These are phyloP conservation scores for Ligdia adustata DNA, from an alignment of 2,888 invertebrate species.

Conservation along the genomic window DNA sequence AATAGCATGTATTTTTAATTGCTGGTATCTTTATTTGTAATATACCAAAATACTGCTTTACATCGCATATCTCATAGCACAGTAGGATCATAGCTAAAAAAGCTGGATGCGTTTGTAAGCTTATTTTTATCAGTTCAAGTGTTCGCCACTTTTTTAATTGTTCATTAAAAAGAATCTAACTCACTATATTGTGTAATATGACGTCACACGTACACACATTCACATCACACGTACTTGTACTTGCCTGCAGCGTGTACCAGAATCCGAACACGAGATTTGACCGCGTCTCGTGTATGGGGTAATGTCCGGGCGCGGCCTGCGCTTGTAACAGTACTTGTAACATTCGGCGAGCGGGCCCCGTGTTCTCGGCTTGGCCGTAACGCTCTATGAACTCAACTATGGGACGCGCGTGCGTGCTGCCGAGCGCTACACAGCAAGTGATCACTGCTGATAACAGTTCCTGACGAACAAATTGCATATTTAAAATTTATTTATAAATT, in stretches of 20 bases:
- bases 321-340: constrained; percentile 91
- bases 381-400: constrained; percentile 62
- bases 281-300: constrained; percentile 94
- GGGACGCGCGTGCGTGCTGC: constrained; percentile 87
- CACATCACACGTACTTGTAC: constrained; percentile 38
- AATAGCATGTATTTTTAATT: no score
- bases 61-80: no score
- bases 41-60: no score
- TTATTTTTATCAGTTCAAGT: no score
- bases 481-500: no score
- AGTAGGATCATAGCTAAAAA: no score
- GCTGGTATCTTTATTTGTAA: no score
- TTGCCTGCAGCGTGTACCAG: constrained; percentile 95
- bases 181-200: no score
- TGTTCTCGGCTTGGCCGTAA: constrained; percentile 42
- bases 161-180: no score
- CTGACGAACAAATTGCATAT: no score
- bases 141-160: no score
- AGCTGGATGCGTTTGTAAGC: no score
- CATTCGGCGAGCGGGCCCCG: constrained; percentile 69
- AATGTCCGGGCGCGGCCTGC: constrained; percentile 91
- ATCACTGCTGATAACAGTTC: constrained; percentile 88
- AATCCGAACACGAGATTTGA: constrained; percentile 94
- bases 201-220: not conserved
- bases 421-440: constrained; percentile 87